phyloP scores from a whole-genome alignment of 2,888 invertebrate genomes.

The Cerceris ruficornis region DNA sequence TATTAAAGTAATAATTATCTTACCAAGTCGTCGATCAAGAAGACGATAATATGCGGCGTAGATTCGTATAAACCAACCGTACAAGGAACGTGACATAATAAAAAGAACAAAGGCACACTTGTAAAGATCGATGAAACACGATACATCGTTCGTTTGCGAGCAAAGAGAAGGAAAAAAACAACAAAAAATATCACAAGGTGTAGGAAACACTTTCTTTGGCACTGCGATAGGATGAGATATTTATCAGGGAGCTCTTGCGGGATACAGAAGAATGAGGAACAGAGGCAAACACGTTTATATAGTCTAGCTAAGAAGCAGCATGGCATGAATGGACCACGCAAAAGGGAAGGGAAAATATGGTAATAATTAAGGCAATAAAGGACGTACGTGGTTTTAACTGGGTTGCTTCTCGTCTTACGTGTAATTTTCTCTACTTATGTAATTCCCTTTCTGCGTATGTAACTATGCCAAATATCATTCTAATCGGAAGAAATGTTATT shows the following conservation, averaged over 20 bases:
- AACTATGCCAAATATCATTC: not conserved
- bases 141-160: conserved; percentile 28
- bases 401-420: conserved; percentile 68
- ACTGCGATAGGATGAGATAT: conserved; percentile 47
- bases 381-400: conserved; percentile 66
- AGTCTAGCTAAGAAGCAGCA: conserved; percentile 70
- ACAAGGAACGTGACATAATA: conserved; percentile 31
- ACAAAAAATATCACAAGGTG: not conserved
- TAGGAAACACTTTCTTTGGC: conserved; percentile 30
- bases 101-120: conserved; percentile 35
- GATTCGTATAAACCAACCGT: conserved; percentile 68
- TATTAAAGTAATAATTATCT: conserved; percentile 54
- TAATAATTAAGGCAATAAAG: conserved; percentile 71
- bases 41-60: conserved; percentile 83
- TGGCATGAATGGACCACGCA: conserved; percentile 68
- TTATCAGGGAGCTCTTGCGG: conserved; percentile 61
- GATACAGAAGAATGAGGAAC: conserved; percentile 53
- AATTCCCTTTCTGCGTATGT: conserved; percentile 60
- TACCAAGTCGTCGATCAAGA: conserved; percentile 85
- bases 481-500: not conserved
- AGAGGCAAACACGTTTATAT: conserved; percentile 71
- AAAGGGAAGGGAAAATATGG: conserved; percentile 59
- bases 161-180: not conserved
- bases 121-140: conserved; percentile 10
- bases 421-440: conserved; percentile 64